A percentile compares a stretch with the other conserved stretches of the same genome.
Evolutionary conservation across 2,797 vertebrate genomes (phyloP).

Genomic region (Glossophaga mutica): DNA sequence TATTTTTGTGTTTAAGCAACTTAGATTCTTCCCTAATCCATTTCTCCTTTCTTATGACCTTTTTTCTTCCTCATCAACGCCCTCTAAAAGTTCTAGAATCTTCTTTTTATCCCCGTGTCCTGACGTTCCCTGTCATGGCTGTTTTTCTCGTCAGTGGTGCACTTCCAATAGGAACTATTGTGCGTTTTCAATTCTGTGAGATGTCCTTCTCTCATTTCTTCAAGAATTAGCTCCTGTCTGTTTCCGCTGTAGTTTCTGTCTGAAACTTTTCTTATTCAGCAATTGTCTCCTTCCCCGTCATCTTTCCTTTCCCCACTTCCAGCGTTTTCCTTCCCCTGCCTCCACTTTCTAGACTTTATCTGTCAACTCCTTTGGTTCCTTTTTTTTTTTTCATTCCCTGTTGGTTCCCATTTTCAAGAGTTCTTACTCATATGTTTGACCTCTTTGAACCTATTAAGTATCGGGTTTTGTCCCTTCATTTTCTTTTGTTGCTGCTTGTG

Average conservation of each 20-base stretch:
- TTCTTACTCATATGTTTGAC: background rate
- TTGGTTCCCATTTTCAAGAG: background rate
- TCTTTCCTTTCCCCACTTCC: background rate
- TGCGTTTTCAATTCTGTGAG: background rate
- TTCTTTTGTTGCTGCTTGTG: background rate
- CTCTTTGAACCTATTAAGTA: background rate
- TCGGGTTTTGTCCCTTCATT: background rate
- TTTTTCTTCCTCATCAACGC: background rate
- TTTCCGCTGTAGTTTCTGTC: background rate
- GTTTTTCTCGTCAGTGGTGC: background rate
- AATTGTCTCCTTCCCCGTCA: background rate
- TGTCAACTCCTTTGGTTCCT: background rate
- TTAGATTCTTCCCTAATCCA: background rate
- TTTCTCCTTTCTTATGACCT: background rate
- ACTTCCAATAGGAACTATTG: background rate
- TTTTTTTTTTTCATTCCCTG: background rate
- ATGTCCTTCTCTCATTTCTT: background rate
- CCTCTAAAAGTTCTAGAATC: background rate
- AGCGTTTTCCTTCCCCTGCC: background rate
- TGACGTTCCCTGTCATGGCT: background rate
- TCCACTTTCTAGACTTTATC: background rate
- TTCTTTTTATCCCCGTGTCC: background rate
- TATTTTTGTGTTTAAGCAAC: background rate
- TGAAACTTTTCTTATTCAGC: background rate
- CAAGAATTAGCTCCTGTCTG: background rate